A percentile compares a stretch with the other conserved stretches of the same genome.
Evolutionary conservation across 2,888 invertebrate species (phyloP).

Genomic region (Miltochrista miniata): DNA sequence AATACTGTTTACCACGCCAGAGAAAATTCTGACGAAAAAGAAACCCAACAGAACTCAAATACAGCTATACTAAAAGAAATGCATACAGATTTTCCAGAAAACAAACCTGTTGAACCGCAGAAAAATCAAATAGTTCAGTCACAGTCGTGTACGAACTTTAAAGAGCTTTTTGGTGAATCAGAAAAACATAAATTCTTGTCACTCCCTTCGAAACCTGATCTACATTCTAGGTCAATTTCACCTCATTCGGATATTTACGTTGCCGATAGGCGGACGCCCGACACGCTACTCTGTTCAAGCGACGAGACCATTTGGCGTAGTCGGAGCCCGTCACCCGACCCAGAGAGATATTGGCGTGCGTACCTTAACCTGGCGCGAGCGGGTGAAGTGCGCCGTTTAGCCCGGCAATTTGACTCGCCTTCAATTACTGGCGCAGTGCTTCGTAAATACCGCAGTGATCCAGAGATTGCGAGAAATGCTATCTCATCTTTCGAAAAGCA

Average conservation of each 20-base stretch:
- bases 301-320: slow-evolving; percentile 87
- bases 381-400: slow-evolving; percentile 91
- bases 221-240: slow-evolving; percentile 78
- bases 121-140: slow-evolving; percentile 78
- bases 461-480: slow-evolving; percentile 87
- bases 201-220: slow-evolving; percentile 73
- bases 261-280: slow-evolving; percentile 75
- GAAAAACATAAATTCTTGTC: slow-evolving; percentile 84
- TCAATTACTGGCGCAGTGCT: slow-evolving; percentile 79
- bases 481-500: slow-evolving; percentile 75
- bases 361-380: slow-evolving; percentile 88
- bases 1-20: slow-evolving; percentile 80
- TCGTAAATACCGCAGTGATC: slow-evolving; percentile 90
- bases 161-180: slow-evolving; percentile 92
- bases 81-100: slow-evolving; percentile 38
- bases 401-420: slow-evolving; percentile 89
- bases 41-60: slow-evolving; percentile 45
- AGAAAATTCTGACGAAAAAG: slow-evolving; percentile 78
- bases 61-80: slow-evolving; percentile 14
- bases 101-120: slow-evolving; percentile 44
- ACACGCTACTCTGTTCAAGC: slow-evolving; percentile 83
- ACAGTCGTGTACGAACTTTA: slow-evolving; percentile 89
- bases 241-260: slow-evolving; percentile 78
- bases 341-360: slow-evolving; percentile 87
- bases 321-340: slow-evolving; percentile 89